Percentiles rank a stretch among this genome's conserved stretches.
These are phyloP conservation scores for Antechinus stuartii DNA, from an alignment of 2,113 vertebrate genomes.

Conservation along the genomic window DNA sequence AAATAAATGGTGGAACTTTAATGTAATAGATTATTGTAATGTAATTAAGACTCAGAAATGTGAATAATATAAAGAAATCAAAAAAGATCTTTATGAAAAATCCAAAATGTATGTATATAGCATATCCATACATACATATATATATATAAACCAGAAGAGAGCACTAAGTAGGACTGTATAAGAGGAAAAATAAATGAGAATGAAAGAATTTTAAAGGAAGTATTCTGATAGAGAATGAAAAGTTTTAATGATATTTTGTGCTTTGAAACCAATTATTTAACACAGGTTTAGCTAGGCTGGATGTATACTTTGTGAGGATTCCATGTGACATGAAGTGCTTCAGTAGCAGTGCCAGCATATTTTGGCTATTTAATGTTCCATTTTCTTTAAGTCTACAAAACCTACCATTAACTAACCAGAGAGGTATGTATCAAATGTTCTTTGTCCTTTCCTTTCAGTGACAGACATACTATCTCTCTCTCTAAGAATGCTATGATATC, in stretches of 20 bases:
- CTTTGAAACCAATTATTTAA: background rate
- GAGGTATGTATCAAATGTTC: background rate
- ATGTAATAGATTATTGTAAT: background rate
- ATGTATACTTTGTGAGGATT: background rate
- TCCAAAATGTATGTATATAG: background rate
- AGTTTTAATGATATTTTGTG: background rate
- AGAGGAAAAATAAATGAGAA: background rate
- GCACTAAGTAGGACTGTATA: background rate
- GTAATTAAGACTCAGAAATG: background rate
- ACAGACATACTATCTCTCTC: background rate
- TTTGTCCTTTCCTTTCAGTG: background rate
- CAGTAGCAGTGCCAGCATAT: background rate
- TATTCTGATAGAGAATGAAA: background rate
- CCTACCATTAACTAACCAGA: background rate
- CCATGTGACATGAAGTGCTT: background rate
- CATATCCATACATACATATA: too few relatives aligned
- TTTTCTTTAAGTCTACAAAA: background rate
- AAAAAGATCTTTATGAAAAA: background rate
- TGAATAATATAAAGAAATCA: background rate
- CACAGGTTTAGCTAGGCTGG: background rate
- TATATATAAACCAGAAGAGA: background rate
- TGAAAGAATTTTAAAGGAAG: background rate
- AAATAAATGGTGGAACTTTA: background rate
- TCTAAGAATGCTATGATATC: background rate
- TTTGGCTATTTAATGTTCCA: background rate